phyloP scores from a whole-genome alignment of 1,140 invertebrate genomes.

The Dinothrombium tinctorium region DNA sequence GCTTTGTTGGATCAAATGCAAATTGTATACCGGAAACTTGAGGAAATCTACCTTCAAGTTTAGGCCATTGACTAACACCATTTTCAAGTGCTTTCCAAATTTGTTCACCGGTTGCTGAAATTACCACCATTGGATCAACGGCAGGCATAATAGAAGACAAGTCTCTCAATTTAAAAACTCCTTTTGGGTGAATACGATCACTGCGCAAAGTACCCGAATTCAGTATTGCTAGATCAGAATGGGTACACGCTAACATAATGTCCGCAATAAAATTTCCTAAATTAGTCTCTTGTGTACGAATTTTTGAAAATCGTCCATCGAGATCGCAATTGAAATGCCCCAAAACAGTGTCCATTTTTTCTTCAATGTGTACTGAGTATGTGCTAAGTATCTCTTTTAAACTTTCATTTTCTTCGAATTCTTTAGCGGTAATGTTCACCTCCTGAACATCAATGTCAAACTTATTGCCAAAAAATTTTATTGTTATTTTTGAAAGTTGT shows the following conservation, averaged over 20 bases:
- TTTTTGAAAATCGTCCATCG: slow-evolving; percentile 50
- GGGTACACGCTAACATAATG: slow-evolving; percentile 49
- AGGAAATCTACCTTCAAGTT: slow-evolving; percentile 52
- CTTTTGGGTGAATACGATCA: slow-evolving; percentile 44
- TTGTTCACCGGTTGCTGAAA: slow-evolving; percentile 33
- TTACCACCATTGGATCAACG: slow-evolving; percentile 50
- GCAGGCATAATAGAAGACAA: slow-evolving; percentile 59
- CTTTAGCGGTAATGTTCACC: slow-evolving; percentile 32
- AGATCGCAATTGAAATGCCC: slow-evolving; percentile 53
- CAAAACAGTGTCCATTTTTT: slow-evolving; percentile 53
- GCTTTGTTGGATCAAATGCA: slow-evolving; percentile 50
- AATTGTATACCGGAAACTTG: slow-evolving; percentile 57
- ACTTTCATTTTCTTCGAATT: slow-evolving; percentile 40
- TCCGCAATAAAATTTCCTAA: slow-evolving; percentile 70
- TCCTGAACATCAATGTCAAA: slow-evolving; percentile 36
- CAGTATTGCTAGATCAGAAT: slow-evolving; percentile 55
- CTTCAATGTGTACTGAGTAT: slow-evolving; percentile 44
- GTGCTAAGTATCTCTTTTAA: slow-evolving; percentile 42
- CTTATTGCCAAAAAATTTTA: slow-evolving; percentile 31
- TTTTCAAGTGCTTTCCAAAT: slow-evolving; percentile 55
- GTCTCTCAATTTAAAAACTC: slow-evolving; percentile 58
- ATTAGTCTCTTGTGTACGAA: slow-evolving; percentile 60
- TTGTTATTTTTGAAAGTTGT: slow-evolving; percentile 50
- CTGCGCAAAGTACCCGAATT: slow-evolving; percentile 71
- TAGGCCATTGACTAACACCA: slow-evolving; percentile 44